Conservation (phyloP, 2,797 vertebrate genomes). For the Galagoides demidoff region DNA sequence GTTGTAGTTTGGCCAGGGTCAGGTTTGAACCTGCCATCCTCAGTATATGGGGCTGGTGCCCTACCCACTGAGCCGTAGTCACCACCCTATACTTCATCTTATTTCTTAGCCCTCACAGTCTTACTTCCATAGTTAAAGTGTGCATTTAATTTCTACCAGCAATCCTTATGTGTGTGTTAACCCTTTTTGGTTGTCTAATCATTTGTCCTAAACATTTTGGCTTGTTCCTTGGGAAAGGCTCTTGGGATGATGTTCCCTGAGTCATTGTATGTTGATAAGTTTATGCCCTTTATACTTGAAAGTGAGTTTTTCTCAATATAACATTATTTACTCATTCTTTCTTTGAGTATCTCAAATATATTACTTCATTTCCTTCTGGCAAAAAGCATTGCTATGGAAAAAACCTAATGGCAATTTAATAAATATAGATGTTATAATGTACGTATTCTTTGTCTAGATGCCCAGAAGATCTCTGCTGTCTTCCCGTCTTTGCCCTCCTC, state of each 20-base stretch:
- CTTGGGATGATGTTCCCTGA: neutral
- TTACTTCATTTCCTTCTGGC: neutral
- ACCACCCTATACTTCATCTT: neutral
- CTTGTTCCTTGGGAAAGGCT: neutral
- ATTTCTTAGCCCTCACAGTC: neutral
- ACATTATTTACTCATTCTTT: neutral
- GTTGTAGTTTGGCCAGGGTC: too few relatives aligned
- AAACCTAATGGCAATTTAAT: neutral
- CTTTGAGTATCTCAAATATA: conserved; percentile 11
- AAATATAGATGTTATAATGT: neutral
- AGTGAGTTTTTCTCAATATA: neutral
- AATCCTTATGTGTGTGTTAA: fast-evolving
- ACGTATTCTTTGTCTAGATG: neutral
- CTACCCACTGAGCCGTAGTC: too few relatives aligned
- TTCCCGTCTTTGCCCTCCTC: neutral
- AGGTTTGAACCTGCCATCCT: too few relatives aligned
- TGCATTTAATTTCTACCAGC: neutral
- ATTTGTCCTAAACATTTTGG: neutral
- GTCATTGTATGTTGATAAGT: neutral
- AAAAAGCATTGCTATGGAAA: neutral
- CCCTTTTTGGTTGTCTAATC: neutral
- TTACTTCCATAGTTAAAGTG: neutral
- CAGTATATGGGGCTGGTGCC: too few relatives aligned
- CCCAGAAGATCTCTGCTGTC: neutral
- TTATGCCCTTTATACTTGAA: neutral